These are phyloP conservation scores for Invenusta paracnida DNA, from an alignment of 2,888 invertebrate genomes.

Conservation along the genomic window DNA sequence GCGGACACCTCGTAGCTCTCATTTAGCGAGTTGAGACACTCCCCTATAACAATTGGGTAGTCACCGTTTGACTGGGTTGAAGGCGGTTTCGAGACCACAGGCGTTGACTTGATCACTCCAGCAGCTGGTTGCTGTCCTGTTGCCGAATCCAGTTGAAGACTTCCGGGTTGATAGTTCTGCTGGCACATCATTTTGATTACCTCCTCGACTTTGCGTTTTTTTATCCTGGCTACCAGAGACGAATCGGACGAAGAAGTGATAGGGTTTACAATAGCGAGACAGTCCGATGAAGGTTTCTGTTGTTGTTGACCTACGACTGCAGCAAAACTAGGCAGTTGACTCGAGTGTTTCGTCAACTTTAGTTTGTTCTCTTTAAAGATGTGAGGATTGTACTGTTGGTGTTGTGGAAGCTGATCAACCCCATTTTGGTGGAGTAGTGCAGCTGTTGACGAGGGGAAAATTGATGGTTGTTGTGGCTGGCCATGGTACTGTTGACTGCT, in stretches of 20 bases:
- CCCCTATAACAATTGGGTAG: constrained; percentile 96
- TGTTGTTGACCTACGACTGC: not conserved
- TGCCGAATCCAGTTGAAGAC: not conserved
- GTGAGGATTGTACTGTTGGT: no score
- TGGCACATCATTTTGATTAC: constrained; percentile 35
- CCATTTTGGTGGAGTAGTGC: no score
- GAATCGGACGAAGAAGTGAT: not conserved
- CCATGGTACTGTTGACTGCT: not conserved
- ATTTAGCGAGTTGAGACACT: constrained; percentile 89
- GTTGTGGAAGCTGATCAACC: not conserved
- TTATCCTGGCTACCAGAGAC: not conserved
- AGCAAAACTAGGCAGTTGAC: not conserved
- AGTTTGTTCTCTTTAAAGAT: constrained; percentile 39
- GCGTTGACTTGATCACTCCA: not conserved
- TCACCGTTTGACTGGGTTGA: constrained; percentile 68
- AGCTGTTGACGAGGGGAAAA: no score
- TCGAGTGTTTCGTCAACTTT: constrained; percentile 14
- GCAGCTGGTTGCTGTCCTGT: not conserved
- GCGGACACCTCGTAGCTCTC: constrained; percentile 88
- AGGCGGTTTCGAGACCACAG: constrained; percentile 65
- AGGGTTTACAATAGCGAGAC: no score
- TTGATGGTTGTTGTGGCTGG: not conserved
- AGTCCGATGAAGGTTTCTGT: no score
- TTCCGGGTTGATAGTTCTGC: no score
- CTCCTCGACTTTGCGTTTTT: not conserved